phyloP scores from a whole-genome alignment of 2,113 vertebrate species.

The Gavialis gangeticus region DNA sequence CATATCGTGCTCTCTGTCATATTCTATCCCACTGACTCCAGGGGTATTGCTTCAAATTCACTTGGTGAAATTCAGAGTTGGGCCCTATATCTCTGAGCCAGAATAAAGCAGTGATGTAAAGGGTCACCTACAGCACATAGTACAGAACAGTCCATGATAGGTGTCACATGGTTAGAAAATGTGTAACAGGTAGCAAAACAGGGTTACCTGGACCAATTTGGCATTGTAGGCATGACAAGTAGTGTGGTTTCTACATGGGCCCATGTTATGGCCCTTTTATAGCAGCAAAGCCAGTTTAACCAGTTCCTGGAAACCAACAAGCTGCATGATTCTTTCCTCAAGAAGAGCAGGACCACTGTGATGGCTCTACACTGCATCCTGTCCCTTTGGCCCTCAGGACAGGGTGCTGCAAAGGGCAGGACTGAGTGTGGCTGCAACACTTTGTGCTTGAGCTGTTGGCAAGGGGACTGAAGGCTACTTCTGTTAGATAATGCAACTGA shows the following conservation, averaged over 20 bases:
- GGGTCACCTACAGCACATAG: too few species aligned
- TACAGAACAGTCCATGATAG: neutral
- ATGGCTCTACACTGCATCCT: accelerated
- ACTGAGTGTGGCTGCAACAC: neutral
- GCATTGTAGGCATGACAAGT: neutral
- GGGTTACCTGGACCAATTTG: neutral
- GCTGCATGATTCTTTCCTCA: neutral
- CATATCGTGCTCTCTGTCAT: neutral
- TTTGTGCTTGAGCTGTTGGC: neutral
- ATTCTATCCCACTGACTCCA: neutral
- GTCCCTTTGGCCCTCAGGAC: neutral
- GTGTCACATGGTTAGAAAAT: neutral
- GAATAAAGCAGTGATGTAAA: too few species aligned
- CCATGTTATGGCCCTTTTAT: neutral
- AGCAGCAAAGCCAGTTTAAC: neutral
- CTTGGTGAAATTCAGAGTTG: neutral
- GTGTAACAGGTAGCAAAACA: neutral
- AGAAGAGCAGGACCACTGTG: neutral
- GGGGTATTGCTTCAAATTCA: neutral
- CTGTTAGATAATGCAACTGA: neutral
- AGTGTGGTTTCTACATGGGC: neutral
- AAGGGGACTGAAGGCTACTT: neutral
- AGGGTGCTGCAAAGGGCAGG: neutral
- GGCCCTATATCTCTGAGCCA: neutral
- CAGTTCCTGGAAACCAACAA: neutral